Conservation (phyloP, 53 echinoderm and acorn worm genomes). For the Holothuria scabra region DNA sequence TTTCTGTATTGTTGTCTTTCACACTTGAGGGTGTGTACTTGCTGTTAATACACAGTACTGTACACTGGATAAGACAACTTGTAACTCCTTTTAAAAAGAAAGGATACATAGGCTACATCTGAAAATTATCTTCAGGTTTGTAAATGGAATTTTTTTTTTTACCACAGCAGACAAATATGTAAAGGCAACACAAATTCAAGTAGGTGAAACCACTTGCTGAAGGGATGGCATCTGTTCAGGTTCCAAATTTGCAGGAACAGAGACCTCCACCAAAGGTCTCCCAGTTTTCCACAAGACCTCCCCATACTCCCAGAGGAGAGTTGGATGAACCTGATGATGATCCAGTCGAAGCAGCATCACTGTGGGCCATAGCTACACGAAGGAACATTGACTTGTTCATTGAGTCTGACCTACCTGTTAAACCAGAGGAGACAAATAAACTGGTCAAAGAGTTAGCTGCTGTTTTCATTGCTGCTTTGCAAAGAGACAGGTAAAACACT, state of each 20-base stretch:
- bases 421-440: slow-evolving; percentile 15
- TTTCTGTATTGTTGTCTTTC: no score
- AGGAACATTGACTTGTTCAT: slow-evolving; percentile 27
- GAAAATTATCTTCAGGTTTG: no score
- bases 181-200: no score
- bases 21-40: no score
- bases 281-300: slow-evolving; percentile 9
- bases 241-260: neutral
- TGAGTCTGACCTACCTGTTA: slow-evolving; percentile 8
- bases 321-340: neutral
- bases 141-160: no score
- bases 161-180: no score
- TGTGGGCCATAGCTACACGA: slow-evolving; percentile 31
- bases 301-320: slow-evolving; percentile 35
- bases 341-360: slow-evolving; percentile 28
- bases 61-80: no score
- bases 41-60: no score
- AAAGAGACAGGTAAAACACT: slow-evolving; percentile 74
- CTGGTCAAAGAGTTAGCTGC: slow-evolving; percentile 68
- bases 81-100: no score
- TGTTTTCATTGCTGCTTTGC: slow-evolving; percentile 84
- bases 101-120: no score
- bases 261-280: neutral
- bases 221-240: slow-evolving; percentile 1
- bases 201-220: neutral